Base-by-base conservation (phyloP, 2,797 vertebrate species). In the Rhabdomys pumilio region DNA sequence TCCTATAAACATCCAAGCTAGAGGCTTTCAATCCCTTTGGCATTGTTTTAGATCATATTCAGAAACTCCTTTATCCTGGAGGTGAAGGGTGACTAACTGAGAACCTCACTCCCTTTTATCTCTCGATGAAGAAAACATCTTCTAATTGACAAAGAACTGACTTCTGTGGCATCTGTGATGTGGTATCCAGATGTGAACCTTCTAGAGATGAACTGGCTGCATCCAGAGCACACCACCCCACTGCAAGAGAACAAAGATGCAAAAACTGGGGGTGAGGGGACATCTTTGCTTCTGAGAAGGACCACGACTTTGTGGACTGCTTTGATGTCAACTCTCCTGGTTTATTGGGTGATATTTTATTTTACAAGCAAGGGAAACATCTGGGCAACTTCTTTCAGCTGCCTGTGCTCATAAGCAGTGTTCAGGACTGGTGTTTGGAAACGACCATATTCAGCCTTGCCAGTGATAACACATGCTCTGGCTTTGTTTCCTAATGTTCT, bases 331-430 rank as follows among this genome's bases (percentile, higher is more conserved):
- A 75, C 75, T 91, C 47, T 92, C 76, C 3, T 17, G 12, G 57
- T 82, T 96, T 86, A 50, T 63, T 83, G 50, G 41, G 57, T 67
- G 38, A 50, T 77, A 38, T 92, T 94, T 92, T 59, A 76, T 79
- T 97, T 95, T 76, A 91, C 75, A 89, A 93, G 76, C n/a, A n/a
- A 13, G 15, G 34, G 63, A 90, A 89, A 80, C 53, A 93, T 83
- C 92, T 95, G 92, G 73, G 47, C 55, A 44, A n/a, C 81, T 94
- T 89, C 85, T 91, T 85, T 90, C 63, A 83, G 50, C 92, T 80
- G 92, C 50, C 76, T 96, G 82, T 75, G 53, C 82, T 93, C 83
- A 77, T 57, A 72, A 75, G 59, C 38, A 17, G 29, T 19, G 19
- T 89, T 87, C n/a, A 79, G 38, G 26, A 80, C 55, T 24, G 50